Percentiles rank a stretch among this genome's conserved stretches.
Evolutionary conservation across 2,113 vertebrate genomes (phyloP).

Genomic region (Mesocricetus auratus): DNA sequence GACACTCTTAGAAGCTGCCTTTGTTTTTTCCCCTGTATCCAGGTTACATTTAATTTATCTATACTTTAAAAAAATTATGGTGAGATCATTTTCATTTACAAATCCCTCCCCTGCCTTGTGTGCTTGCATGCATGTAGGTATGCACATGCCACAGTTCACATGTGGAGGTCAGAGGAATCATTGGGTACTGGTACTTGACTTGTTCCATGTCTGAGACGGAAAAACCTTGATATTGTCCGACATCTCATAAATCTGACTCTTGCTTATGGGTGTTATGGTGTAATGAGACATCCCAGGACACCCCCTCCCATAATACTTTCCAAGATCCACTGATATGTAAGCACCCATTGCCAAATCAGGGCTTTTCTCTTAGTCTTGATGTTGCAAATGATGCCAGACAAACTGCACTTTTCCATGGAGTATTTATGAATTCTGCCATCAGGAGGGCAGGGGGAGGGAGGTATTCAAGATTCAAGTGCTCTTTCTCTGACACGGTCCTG

Average conservation of each 20-base stretch:
- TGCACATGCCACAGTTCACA: background rate
- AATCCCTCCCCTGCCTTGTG: background rate
- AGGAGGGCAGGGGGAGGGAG: background rate
- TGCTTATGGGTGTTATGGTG: background rate
- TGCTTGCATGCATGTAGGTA: background rate
- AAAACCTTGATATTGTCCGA: too few relatives aligned
- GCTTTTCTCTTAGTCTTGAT: background rate
- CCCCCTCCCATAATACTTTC: rapidly evolving
- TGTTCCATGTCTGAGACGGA: background rate
- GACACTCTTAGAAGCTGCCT: background rate
- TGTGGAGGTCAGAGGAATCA: background rate
- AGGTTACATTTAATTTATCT: background rate
- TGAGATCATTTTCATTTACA: background rate
- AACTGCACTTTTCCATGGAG: background rate
- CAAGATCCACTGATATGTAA: background rate
- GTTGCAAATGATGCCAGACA: background rate
- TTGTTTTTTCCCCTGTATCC: background rate
- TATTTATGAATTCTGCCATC: background rate
- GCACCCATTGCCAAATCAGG: background rate
- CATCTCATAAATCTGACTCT: background rate
- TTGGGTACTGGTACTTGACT: background rate
- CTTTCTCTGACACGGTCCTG: slow-evolving; percentile 15
- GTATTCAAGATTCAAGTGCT: background rate
- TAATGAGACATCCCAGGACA: background rate
- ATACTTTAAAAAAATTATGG: background rate